These are phyloP conservation scores for Leptoclinus maculatus DNA, from an alignment of 2,797 vertebrate genomes.

Conservation along the genomic window DNA sequence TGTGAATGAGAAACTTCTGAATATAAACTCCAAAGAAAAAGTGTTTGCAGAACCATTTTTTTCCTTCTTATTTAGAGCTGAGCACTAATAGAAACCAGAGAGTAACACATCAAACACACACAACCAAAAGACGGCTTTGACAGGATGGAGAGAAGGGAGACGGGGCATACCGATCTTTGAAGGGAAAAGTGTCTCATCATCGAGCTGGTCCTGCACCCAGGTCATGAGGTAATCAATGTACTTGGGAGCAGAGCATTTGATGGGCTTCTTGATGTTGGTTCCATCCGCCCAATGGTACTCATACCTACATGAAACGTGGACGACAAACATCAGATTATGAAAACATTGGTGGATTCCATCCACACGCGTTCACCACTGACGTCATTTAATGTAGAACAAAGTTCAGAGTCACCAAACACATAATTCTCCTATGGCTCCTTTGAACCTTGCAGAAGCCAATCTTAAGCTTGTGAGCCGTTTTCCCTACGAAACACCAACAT, in stretches of 20 bases:
- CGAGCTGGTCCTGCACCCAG: constrained; percentile 99
- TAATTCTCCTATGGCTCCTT: neutral
- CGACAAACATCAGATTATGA: neutral
- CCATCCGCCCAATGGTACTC: constrained; percentile 99
- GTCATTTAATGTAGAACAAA: too few relatives aligned
- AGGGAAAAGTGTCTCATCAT: constrained; percentile 97
- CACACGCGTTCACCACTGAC: neutral
- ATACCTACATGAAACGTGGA: constrained; percentile 83
- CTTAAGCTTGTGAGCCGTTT: neutral
- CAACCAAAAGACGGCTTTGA: neutral
- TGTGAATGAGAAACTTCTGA: neutral
- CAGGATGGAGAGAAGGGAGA: neutral
- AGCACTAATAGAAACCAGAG: neutral
- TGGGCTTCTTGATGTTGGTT: constrained; percentile 98
- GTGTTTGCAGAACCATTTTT: too few relatives aligned
- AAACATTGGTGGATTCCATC: neutral
- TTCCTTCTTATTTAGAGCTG: neutral
- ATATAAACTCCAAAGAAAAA: neutral
- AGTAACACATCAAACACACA: neutral
- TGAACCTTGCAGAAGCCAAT: neutral
- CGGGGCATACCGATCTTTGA: constrained; percentile 93
- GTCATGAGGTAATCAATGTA: constrained; percentile 99
- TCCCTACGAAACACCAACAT: neutral
- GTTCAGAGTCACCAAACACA: neutral
- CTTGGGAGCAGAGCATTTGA: constrained; percentile 98